Evolutionary conservation across 2,888 invertebrate genomes (phyloP), one percentile per base, ranked within the genome.

Genomic region (Eristalis pertinax): DNA sequence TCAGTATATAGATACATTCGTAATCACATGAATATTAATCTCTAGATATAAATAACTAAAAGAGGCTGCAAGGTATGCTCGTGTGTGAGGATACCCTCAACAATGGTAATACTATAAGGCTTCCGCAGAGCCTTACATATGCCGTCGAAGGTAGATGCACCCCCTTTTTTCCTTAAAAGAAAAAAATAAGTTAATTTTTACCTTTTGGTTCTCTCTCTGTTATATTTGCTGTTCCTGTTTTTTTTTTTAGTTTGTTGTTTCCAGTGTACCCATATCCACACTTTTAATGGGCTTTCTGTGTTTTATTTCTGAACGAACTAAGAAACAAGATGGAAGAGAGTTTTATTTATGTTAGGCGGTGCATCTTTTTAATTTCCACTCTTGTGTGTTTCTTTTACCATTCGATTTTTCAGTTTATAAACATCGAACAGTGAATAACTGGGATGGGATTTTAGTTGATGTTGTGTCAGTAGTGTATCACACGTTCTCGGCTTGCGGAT

Each of bases 21-120:
- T 79, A 75, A 87, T 87, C 87, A 87, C 87, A 87, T 87, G 87
- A 87, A 87, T 87, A 87, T 87, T 87, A 84, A 87, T 87, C 87
- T 87, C 70, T 63, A 56, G 79, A 84, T 87, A 87, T 84, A 87
- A 87, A 87, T 87, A 87, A 87, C 84, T 58, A 76, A 79, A 79
- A 87, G 87, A 87, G 84, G 87, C 87, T 87, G 87, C 76, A 41
- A 43, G 81, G 63, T 32, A 15, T 62, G 22, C 43, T 29, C n/a
- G 38, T 75, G 69, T 74, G 38, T 69, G 73, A 60, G 63, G 58
- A 65, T 79, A 35, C 50, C 13, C 72, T 67, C 72, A 87, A 87
- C 86, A 87, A 83, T 87, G 75, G 67, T 43, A 38, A 38, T 38
- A 7, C 56, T 26, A 32, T 64, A 69, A 69, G 69, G 74, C 78